These are phyloP conservation scores for Hormiphora californensis DNA, from an alignment of 37 sponge, comb jelly and placozoan species.

Conservation along the genomic window DNA sequence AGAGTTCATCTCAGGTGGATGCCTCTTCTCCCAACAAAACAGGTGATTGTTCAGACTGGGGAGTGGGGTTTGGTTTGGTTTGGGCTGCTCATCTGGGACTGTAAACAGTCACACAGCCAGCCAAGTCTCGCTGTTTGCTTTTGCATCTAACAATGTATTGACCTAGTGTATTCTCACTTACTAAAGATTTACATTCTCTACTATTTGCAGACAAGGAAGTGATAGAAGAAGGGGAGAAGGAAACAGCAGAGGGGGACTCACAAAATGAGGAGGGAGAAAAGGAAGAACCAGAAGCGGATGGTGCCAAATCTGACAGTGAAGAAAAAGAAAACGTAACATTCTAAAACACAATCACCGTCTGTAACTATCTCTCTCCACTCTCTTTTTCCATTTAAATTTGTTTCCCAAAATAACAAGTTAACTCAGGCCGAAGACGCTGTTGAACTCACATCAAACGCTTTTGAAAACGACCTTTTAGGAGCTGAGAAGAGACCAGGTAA, in stretches of 20 bases:
- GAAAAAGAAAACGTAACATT: neutral
- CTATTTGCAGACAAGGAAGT: neutral
- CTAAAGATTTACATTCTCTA: neutral
- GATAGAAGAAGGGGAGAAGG: neutral
- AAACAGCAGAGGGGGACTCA: too few species aligned
- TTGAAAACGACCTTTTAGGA: slow-evolving; percentile 38
- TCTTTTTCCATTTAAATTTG: neutral
- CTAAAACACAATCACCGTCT: neutral
- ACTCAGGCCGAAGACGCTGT: neutral
- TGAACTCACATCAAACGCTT: slow-evolving; percentile 20
- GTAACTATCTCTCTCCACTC: neutral
- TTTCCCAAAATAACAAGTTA: neutral
- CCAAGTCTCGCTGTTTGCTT: neutral
- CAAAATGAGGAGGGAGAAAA: neutral
- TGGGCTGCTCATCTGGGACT: neutral
- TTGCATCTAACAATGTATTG: neutral
- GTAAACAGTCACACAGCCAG: neutral
- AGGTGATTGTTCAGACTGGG: neutral
- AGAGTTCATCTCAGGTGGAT: slow-evolving; percentile 32
- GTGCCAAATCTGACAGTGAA: neutral
- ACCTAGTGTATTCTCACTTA: neutral
- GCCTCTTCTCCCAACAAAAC: neutral
- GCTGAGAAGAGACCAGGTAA: too few species aligned
- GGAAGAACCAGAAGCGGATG: neutral
- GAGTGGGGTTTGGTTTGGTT: neutral